A percentile compares a stretch with the other conserved stretches of the same genome.
phyloP scores from a whole-genome alignment of 64 coral and sea anemone genomes.

The Hydrozoanthus tunicans region DNA sequence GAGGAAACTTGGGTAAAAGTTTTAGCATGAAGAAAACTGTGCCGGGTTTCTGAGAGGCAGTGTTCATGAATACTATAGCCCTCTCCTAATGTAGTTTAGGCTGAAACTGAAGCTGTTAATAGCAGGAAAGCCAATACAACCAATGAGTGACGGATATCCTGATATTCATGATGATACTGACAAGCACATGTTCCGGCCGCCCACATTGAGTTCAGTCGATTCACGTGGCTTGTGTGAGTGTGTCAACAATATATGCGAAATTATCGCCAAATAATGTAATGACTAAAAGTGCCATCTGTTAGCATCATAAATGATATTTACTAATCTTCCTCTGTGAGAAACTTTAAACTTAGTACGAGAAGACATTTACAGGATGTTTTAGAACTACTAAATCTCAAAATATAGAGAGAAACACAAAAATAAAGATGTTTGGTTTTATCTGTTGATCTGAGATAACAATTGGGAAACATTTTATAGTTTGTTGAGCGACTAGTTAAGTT shows the following conservation, averaged over 20 bases:
- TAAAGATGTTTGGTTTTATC: not conserved
- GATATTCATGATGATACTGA: not conserved
- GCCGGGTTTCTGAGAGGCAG: too few relatives aligned
- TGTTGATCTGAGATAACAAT: slow-evolving; percentile 6
- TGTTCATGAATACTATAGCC: too few relatives aligned
- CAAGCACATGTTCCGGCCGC: not conserved
- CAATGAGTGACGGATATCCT: too few relatives aligned
- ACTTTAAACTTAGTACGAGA: not conserved
- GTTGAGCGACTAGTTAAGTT: not conserved
- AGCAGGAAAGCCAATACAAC: too few relatives aligned
- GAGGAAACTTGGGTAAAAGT: too few relatives aligned
- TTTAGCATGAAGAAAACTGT: too few relatives aligned
- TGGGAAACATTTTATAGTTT: not conserved
- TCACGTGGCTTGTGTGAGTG: not conserved
- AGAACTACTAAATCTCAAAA: not conserved
- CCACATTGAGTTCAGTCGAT: not conserved
- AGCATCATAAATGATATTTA: not conserved
- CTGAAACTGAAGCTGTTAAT: too few relatives aligned
- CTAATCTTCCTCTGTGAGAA: not conserved
- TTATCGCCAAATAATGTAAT: not conserved
- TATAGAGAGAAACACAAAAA: not conserved
- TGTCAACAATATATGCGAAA: not conserved
- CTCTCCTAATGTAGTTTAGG: too few relatives aligned
- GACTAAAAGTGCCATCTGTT: not conserved
- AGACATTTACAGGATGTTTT: not conserved